Base-by-base conservation (phyloP, 2,113 vertebrate genomes). In the Falco punctatus region DNA sequence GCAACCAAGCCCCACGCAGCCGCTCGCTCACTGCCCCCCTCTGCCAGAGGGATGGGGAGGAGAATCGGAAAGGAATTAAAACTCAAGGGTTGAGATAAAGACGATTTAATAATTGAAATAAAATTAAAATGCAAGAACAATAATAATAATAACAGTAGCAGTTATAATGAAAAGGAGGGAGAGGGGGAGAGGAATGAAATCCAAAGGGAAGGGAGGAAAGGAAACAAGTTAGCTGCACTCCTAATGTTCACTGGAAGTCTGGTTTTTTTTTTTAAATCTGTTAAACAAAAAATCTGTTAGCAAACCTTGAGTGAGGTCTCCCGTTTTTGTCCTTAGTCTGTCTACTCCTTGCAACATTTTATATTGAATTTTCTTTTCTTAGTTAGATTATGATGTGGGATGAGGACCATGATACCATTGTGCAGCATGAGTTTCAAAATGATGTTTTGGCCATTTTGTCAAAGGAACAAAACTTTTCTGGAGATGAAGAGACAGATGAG, bases 381-480 rank as follows among this genome's bases (percentile, higher is more conserved):
- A 82, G 52, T 81, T 35, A 62, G 77, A 88, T 71, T 32, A 21
- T 87, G 21, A 32, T 32, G 6, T 72, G n/a, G 49, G 35, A 35
- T 88, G 52, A 86, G 15, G n/a, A 86, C 33, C 3, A 9, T 44
- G 22, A 27, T 65, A 58, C 12, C 15, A 32, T 44, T 88, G 17
- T 86, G 62, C 40, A 75, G 11, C 24, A 32, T 33, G 24, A 61
- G 59, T 83, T 80, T 91, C 85, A 96, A 90, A 87, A 80, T 86
- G 33, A 8, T 90, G 16, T 95, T 92, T 94, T 90, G 94, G 94
- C 57, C 87, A 57, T 96, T 96, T 96, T 97, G 42, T 96, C 81
- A 90, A 91, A 98, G 98, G 91, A 94, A 92, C 70, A 81, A 32
- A 74, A 85, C 52, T 73, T 42, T 33, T 94, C 24, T 75, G 90